A percentile compares a stretch with the other conserved stretches of the same genome.
Conservation (phyloP, 2,113 vertebrate genomes). For the Pogonocichla stellata region DNA sequence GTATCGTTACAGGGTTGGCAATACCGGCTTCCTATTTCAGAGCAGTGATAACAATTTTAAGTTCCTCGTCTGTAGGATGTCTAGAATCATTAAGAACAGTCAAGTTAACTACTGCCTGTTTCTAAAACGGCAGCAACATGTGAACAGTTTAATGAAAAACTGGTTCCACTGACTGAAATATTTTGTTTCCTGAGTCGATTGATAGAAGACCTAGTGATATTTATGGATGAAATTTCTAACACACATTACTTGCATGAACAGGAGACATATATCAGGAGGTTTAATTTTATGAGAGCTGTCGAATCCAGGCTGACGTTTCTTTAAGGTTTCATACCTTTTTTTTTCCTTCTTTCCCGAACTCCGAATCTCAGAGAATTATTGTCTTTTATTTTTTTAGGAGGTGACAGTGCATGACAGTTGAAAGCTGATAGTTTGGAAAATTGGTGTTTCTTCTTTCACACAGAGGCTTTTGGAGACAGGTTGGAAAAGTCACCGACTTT, state of each 20-base stretch:
- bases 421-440: background rate
- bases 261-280: background rate
- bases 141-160: slow-evolving; percentile 14
- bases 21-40: background rate
- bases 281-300: background rate
- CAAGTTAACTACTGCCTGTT: background rate
- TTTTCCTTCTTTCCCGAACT: background rate
- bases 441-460: background rate
- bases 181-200: slow-evolving; percentile 9
- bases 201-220: slow-evolving; percentile 4
- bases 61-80: background rate
- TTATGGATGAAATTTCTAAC: background rate
- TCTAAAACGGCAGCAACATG: slow-evolving; percentile 1
- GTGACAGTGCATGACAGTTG: background rate
- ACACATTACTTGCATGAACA: background rate
- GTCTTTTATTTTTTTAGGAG: background rate
- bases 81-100: slow-evolving; percentile 38
- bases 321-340: background rate
- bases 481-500: background rate
- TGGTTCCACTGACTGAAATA: background rate
- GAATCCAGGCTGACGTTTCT: background rate
- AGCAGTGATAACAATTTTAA: slow-evolving; percentile 4
- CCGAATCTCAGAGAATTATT: background rate
- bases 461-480: background rate
- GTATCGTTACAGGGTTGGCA: background rate